A percentile compares a stretch with the other conserved stretches of the same genome.
Evolutionary conservation across 2,113 vertebrate genomes (phyloP).

Genomic region (Platycercus adscitus): DNA sequence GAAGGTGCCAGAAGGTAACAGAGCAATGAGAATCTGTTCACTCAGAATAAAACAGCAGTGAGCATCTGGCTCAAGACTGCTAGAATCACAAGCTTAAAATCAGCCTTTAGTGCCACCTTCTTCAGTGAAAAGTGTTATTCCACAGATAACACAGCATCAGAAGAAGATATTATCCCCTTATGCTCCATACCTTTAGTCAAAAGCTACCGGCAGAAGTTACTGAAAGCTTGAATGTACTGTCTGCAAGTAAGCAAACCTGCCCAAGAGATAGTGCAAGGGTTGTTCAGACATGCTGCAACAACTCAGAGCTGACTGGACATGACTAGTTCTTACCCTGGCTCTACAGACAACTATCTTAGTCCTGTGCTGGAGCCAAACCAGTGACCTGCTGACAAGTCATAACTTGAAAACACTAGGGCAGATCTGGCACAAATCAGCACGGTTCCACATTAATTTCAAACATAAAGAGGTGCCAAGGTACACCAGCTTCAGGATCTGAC

Average conservation of each 20-base stretch:
- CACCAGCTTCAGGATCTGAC: background rate
- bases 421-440: background rate
- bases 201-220: background rate
- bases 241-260: background rate
- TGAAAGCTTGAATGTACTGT: background rate
- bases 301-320: fast-evolving
- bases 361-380: background rate
- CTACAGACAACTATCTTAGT: background rate
- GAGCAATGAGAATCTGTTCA: background rate
- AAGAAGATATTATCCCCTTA: background rate
- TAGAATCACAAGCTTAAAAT: background rate
- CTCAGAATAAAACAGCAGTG: background rate
- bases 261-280: background rate
- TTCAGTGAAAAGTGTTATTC: background rate
- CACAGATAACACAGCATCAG: background rate
- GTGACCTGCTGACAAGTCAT: background rate
- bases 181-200: background rate
- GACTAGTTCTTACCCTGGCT: background rate
- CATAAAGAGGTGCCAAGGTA: background rate
- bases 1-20: background rate
- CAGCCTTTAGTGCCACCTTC: background rate
- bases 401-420: background rate
- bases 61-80: background rate
- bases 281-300: background rate
- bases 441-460: background rate